Conservation (phyloP, 2,888 invertebrate genomes). For the Tupiocoris notatus region DNA sequence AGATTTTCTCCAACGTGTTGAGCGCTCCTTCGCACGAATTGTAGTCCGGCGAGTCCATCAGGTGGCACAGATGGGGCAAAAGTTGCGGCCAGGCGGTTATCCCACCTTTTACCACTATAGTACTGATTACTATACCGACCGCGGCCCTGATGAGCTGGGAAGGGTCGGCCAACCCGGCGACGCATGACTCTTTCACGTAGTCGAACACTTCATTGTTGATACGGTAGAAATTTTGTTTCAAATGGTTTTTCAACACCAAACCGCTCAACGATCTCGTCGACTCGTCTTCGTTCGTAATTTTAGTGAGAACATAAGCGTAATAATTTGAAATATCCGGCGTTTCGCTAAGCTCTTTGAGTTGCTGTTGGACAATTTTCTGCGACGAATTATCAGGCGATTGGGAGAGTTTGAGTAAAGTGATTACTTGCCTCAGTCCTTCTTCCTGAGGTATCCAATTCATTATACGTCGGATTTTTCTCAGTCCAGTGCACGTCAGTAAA, state of each 20-base stretch:
- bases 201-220: conserved; percentile 87
- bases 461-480: background rate
- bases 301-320: conserved; percentile 94
- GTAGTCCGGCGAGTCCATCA: conserved; percentile 93
- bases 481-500: conserved; percentile 1
- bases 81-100: conserved; percentile 90
- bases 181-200: conserved; percentile 94
- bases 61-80: conserved; percentile 84
- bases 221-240: conserved; percentile 85
- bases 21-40: conserved; percentile 97
- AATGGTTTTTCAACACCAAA: conserved; percentile 95
- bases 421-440: conserved; percentile 94
- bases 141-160: conserved; percentile 95
- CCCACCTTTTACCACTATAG: conserved; percentile 95
- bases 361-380: conserved; percentile 95
- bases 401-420: conserved; percentile 94
- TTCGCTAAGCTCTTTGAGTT: conserved; percentile 96
- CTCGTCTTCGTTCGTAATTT: conserved; percentile 91
- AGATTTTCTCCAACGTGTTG: conserved; percentile 94
- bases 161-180: conserved; percentile 91
- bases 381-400: conserved; percentile 96
- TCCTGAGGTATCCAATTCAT: conserved; percentile 87
- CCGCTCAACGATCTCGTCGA: conserved; percentile 96
- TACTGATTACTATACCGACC: conserved; percentile 95
- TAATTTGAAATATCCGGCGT: conserved; percentile 99